Base-by-base conservation (phyloP, 2,888 invertebrate species). In the Cantharis flavilabris region DNA sequence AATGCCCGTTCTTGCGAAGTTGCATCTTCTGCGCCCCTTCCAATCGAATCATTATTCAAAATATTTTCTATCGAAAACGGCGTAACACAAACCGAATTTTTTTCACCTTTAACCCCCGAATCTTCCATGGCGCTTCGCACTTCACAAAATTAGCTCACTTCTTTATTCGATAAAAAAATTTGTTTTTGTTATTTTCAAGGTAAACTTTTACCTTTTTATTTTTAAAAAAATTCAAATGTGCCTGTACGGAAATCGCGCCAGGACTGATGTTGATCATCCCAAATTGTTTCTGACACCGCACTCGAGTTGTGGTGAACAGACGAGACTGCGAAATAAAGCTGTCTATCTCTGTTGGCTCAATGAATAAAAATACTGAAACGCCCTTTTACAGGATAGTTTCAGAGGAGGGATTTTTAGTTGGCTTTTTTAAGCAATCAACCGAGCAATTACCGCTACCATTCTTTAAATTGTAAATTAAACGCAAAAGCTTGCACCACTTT, bases 31-130 rank as follows among this genome's bases (percentile, higher is more conserved):
- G 70, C 75, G 49, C 69, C 90, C 80, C 87, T 86, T 77, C 89
- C 90, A 72, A 83, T 77, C 67, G 81, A 83, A 72, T 83, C 85
- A 63, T 89, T 89, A 84, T 90, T 91, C 84, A 94, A 87, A 86
- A 94, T 94, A 84, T 94, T 94, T 83, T 94, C 93, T 74, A 94
- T 94, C 10, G 93, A 94, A 87, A 94, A 94, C 49, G 94, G 94
- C 10, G 94, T 94, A 10, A 88, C 87, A 16, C 87, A 82, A 62
- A 82, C 80, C 4, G 83, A 71, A 67, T 72, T 76, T 72, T 81
- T 81, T 67, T 79, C 80, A 14, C 69, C 69, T 69, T 80, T 80
- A 18, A 74, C 63, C 62, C 75, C 71, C 18, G 76, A 77, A 71
- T 81, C 80, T 14, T 81, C 81, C 80, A 80, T 80, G 7, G 7